phyloP scores from a whole-genome alignment of 1,140 invertebrate genomes.

The Zaprionus tsacasi region DNA sequence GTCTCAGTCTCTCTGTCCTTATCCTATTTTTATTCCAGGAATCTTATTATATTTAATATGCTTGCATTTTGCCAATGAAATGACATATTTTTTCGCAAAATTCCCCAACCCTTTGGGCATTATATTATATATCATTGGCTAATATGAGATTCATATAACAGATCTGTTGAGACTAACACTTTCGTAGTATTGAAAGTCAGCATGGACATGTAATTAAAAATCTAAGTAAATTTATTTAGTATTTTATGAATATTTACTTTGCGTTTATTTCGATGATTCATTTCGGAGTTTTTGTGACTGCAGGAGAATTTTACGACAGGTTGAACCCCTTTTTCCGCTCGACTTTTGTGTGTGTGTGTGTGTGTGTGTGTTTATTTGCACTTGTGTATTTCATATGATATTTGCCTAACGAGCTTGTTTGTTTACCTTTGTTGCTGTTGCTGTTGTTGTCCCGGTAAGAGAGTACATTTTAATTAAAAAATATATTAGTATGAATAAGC shows the following conservation, averaged over 20 bases:
- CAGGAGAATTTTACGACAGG: neutral
- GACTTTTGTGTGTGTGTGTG: constrained; percentile 20
- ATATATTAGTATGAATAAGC: constrained; percentile 70
- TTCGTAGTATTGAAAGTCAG: neutral
- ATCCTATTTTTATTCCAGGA: too few species aligned
- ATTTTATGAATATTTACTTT: neutral
- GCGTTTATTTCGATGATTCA: neutral
- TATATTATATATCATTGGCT: too few species aligned
- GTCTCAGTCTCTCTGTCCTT: too few species aligned
- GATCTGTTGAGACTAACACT: too few species aligned
- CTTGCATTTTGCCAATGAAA: too few species aligned
- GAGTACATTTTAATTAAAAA: constrained; percentile 76
- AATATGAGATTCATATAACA: too few species aligned
- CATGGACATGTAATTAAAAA: neutral
- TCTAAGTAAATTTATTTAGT: neutral
- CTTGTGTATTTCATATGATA: constrained; percentile 48
- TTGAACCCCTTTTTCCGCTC: constrained; percentile 19
- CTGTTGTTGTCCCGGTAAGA: constrained; percentile 31
- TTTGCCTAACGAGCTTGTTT: constrained; percentile 46
- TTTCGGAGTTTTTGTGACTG: constrained; percentile 2
- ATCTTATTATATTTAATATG: too few species aligned
- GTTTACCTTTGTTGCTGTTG: constrained; percentile 23
- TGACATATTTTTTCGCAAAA: too few species aligned
- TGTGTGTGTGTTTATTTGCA: constrained; percentile 40
- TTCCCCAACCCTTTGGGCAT: too few species aligned